These are phyloP conservation scores for Ceriagrion tenellum DNA, from an alignment of 2,888 invertebrate genomes.

Conservation along the genomic window DNA sequence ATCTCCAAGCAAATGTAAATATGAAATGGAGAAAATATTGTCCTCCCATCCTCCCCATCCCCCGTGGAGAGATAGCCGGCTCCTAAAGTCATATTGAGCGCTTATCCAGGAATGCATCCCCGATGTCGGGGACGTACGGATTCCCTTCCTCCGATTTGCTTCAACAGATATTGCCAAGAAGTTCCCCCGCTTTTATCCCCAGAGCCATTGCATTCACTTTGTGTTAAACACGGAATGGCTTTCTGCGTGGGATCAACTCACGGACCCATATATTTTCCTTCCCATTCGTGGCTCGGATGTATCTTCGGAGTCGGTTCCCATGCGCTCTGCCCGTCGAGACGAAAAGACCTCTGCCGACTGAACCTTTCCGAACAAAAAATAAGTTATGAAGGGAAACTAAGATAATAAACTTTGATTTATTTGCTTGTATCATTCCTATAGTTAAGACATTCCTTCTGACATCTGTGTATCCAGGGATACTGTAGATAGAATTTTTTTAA, in stretches of 20 bases:
- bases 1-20: too few relatives aligned
- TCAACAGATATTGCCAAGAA: not conserved
- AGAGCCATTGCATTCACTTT: constrained; percentile 10
- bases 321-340: not conserved
- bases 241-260: not conserved
- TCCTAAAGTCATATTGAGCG: not conserved
- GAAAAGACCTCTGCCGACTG: not conserved
- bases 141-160: not conserved
- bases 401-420: not conserved
- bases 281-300: not conserved
- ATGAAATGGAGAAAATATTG: too few relatives aligned
- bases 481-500: too few relatives aligned
- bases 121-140: not conserved
- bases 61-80: too few relatives aligned
- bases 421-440: not conserved
- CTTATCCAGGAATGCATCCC: not conserved
- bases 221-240: not conserved
- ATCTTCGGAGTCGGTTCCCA: not conserved
- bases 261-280: not conserved
- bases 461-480: too few relatives aligned
- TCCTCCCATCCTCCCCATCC: too few relatives aligned
- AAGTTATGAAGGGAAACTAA: not conserved
- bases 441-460: too few relatives aligned
- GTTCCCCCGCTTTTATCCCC: not conserved
- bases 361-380: not conserved